Base-by-base conservation (phyloP, 2,113 vertebrate species). In the Lophura nycthemera region DNA sequence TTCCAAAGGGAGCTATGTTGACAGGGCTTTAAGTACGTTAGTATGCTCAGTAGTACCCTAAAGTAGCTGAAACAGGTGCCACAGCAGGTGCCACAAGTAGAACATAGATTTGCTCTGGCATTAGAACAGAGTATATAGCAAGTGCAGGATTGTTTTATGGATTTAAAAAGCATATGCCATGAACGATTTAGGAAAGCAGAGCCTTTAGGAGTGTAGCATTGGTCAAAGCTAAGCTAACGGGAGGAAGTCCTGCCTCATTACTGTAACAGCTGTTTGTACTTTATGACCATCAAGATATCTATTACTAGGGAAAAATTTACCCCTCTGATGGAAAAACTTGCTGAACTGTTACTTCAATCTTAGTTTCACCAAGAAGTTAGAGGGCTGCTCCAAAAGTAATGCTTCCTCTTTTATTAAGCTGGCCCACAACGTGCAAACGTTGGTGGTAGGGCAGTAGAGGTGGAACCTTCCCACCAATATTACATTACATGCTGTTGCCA, bases 21-120 rank as follows among this genome's bases (percentile, higher is more conserved):
- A 93, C 80, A 96, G 90, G 83, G 52, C 77, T 69, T 94, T 69
- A 92, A 92, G 80, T 72, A 87, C 19, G 21, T 40, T 76, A 83
- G 73, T 90, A 94, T 93, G 92, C 77, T 92, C 72, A 92, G 77
- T 75, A 92, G 36, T 82, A 70, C 43, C 75, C 71, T 85, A 36
- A 93, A 95, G 93, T 32, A 96, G 88, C 89, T 95, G 47, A 96
- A 95, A 70, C 61, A 95, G 93, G 90, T 92, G 66, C 67, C 66
- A 69, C 77, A 93, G 88, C 90, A 95, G 96, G 83, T 95, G 92
- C 81, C 74, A 76, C 74, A 76, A 79, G 91, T 1, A 90, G 66
- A 87, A 84, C 70, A 94, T 73, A 86, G 87, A 93, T 90, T 70
- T 73, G n/a, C 92, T 72, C 30, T 95, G 86, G 94, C 91, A 85